Evolutionary conservation across 2,113 vertebrate species (phyloP).

Genomic region (Sinocyclocheilus maitianheensis): DNA sequence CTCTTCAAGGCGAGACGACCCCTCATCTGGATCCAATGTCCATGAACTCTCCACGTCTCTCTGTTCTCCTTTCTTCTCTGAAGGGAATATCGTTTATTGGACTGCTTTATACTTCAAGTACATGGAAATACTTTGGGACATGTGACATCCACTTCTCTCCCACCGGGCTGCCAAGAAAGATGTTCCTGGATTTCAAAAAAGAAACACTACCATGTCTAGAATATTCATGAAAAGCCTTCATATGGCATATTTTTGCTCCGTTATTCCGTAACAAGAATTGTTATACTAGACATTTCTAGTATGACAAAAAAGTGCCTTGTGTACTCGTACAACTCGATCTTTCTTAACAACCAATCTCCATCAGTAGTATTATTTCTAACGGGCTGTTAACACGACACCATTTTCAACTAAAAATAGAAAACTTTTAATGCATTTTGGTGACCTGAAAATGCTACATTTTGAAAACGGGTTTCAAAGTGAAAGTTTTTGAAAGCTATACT

Average conservation of each 20-base stretch:
- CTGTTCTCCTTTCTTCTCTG: slow-evolving; percentile 34
- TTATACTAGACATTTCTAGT: background rate
- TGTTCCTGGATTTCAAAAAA: background rate
- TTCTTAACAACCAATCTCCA: background rate
- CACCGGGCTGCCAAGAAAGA: background rate
- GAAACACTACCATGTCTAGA: background rate
- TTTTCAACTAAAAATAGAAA: too few relatives aligned
- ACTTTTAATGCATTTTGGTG: too few relatives aligned
- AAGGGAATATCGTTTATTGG: slow-evolving; percentile 37
- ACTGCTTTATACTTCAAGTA: slow-evolving; percentile 36
- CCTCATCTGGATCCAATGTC: slow-evolving; percentile 60
- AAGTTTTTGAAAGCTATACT: background rate
- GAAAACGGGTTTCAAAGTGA: too few relatives aligned
- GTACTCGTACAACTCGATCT: background rate
- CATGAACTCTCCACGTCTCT: slow-evolving; percentile 39
- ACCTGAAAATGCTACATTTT: too few relatives aligned
- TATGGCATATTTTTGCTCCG: slow-evolving; percentile 61
- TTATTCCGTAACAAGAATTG: slow-evolving; percentile 20
- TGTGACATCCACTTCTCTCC: slow-evolving; percentile 52
- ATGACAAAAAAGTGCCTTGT: background rate
- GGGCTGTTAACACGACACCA: too few relatives aligned
- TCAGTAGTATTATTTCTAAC: background rate
- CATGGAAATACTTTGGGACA: slow-evolving; percentile 57
- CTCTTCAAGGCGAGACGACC: background rate
- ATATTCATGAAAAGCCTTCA: slow-evolving; percentile 31